Conservation (phyloP, 2,797 vertebrate genomes). For the Simalia tracyae region DNA sequence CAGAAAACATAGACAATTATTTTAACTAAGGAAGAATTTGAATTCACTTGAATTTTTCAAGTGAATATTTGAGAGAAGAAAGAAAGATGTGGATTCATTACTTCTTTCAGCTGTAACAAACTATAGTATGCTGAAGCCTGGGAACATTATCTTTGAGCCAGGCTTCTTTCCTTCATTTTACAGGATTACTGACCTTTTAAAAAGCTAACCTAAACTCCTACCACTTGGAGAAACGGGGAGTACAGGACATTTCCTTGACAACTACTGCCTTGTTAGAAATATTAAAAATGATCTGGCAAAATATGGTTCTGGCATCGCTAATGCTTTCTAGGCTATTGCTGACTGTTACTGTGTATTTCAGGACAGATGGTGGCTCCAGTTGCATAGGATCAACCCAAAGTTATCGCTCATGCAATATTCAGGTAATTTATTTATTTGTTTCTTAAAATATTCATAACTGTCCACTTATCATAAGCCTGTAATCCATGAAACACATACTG, state of each 20-base stretch:
- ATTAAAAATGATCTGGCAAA: neutral
- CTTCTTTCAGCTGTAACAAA: neutral
- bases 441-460: neutral
- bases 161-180: neutral
- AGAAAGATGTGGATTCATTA: neutral
- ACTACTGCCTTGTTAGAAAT: neutral
- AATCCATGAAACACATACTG: neutral
- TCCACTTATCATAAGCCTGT: neutral
- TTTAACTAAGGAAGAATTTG: neutral
- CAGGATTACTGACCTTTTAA: neutral
- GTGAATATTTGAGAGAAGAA: neutral
- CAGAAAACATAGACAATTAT: neutral
- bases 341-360: constrained; percentile 61
- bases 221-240: too few relatives aligned
- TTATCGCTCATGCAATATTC: constrained; percentile 84
- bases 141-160: neutral
- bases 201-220: neutral
- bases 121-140: neutral
- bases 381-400: constrained; percentile 87
- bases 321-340: neutral
- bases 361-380: constrained; percentile 84
- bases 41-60: neutral
- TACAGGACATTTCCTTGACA: neutral
- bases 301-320: neutral
- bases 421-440: constrained; percentile 75